Base-by-base conservation (phyloP, 2,113 vertebrate genomes). In the Rhizomys pruinosus region DNA sequence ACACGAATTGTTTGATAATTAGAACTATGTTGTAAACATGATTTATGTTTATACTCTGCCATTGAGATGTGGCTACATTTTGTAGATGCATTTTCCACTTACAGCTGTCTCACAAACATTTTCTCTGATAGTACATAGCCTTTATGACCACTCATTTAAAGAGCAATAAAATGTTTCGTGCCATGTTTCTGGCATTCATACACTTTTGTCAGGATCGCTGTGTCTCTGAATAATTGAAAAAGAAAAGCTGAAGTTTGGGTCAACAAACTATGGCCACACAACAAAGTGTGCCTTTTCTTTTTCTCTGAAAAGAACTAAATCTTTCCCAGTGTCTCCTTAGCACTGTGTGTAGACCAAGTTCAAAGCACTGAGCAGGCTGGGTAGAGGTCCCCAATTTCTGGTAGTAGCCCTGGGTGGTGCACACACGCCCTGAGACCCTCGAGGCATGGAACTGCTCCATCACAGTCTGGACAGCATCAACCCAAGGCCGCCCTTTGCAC, bases 341-440 rank as follows among this genome's bases (percentile, higher is more conserved):
- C 55, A 74, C n/a, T 7, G 1, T n/a, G 57, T 19, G 39, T 92
- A 82, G 91, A 69, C 68, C 90, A 94, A 91, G 96, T 95, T 97
- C 95, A 90, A 95, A 96, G 95, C 61, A 8, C 42, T 74, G 64
- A 9, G 66, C 37, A 72, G 44, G 27, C 59, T 19, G 55, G 19
- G 39, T 1, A 0, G 52, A 59, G 74, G 61, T 20, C 80, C 80
- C 79, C 37, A 81, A 80, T 52, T 95, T 29, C 13, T 9, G 9
- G 25, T 64, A 34, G 52, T 12, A 61, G 44, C 59, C 84, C 87
- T 88, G 94, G 79, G 71, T 64, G 72, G 93, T 17, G 17, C 37
- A 61, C 34, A 81, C 39, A 81, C 16, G 42, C 63, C 19, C n/a
- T 0, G 42, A 84, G 81, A 74, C 64, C 77, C 47, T 29, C 15